Base-by-base conservation (phyloP, 2,888 invertebrate genomes). In the Blera fallax region DNA sequence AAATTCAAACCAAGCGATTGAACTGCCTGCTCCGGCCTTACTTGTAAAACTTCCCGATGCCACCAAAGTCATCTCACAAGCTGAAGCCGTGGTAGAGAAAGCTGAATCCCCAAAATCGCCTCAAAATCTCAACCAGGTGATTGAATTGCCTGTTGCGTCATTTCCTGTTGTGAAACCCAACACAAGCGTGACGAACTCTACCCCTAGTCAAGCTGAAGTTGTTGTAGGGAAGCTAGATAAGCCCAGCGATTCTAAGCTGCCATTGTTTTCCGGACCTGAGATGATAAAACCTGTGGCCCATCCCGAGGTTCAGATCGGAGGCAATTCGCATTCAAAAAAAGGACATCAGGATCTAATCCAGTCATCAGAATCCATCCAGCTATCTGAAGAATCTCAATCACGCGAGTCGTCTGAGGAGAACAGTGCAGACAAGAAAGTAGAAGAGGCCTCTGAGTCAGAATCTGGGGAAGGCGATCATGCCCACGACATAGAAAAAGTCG, bases 1-100 rank as follows among this genome's bases (percentile, higher is more conserved):
- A n/a, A 6, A 5, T 1, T 8, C 24, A 1, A 11, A 27, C 11
- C 62, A 74, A 64, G 62, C 64, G 1, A 64, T 74, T 64, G 73
- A 74, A 3, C 29, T 64, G 0, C 11, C 2, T 2, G 40, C 14
- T n/a, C 29, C 18, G 6, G 29, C 32, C 3, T 1, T 18, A 0
- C 29, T 24, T 2, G 5, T 10, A 10, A 16, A 16, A 4, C 10
- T 29, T 4, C 14, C 32, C 3, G 32, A 32, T 4, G 1, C 50
- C n/a, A 18, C 3, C 5, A 3, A 16, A 8, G 11, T 1, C 5
- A 6, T 34, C 3, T 11, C 56, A 5, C 18, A 18, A 18, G 34
- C 1, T 18, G 56, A 18, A 1, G 18, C 18, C 0, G 6, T 1
- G 3, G 52, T 50, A 6, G 50, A 24, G 11, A 50, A 50, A 11